Evolutionary conservation across 2,888 invertebrate genomes (phyloP), one percentile per base, ranked within the genome.

Genomic region (Orthonevra nobilis): DNA sequence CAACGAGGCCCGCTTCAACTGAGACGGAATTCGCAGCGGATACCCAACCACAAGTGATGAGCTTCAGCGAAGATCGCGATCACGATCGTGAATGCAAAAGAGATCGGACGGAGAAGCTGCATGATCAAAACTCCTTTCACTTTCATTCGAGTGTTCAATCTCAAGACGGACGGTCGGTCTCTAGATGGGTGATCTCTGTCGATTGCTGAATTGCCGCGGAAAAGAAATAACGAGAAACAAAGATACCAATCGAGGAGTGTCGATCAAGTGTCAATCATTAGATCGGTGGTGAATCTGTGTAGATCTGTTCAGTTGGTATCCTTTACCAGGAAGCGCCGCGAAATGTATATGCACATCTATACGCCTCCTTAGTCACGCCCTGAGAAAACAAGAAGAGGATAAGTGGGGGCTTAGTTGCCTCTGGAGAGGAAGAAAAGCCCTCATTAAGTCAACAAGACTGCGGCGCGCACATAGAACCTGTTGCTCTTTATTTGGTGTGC

Each of bases 201-300:
- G 64, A 54, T 70, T 28, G 10, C 28, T 42, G 40, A 23, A 23
- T 3, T 30, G 54, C 48, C 46, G 69, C 26, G 42, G 38, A 60
- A 63, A 54, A 56, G 56, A 2, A 50, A 17, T 34, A 42, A n/a
- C 34, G 54, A 46, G 44, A 42, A 7, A 38, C 30, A 23, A 20
- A 73, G 79, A 72, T 73, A 73, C 40, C 66, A 42, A 79, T 73
- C 72, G 72, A 61, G 56, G 79, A 68, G 79, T 73, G 79, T 79
- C 79, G 79, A 79, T 79, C 79, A 79, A 79, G 79, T 79, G 79
- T 73, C 79, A 79, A 79, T 79, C 79, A 79, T 66, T 79, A 79
- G 79, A 61, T 73, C 61, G 61, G 44, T 61, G 34, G 17, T 61
- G 58, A 44, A 64, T 72, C 48, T 30, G 36, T 28, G 38, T 19